A percentile compares a stretch with the other conserved stretches of the same genome.
phyloP scores from a whole-genome alignment of 2,888 invertebrate species.

The Antheraea yamamai region DNA sequence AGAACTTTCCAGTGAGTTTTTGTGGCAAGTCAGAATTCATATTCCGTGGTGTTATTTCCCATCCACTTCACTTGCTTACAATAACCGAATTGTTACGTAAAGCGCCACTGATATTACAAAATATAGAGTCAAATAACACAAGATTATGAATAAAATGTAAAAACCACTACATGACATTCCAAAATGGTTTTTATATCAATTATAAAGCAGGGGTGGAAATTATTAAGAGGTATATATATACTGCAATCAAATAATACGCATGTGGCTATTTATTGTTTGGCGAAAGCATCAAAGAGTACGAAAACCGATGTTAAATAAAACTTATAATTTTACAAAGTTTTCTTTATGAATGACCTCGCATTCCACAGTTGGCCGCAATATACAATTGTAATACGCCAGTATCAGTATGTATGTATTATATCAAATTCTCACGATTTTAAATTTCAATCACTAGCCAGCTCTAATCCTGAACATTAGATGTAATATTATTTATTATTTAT shows the following conservation, averaged over 20 bases:
- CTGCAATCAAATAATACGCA: neutral
- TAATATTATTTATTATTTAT: neutral
- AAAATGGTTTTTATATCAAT: too few species aligned
- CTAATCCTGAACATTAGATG: neutral
- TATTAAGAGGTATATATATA: neutral
- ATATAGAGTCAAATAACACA: too few species aligned
- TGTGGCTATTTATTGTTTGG: conserved; percentile 28
- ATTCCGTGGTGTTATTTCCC: too few species aligned
- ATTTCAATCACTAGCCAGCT: neutral
- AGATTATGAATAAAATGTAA: too few species aligned
- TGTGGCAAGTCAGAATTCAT: too few species aligned
- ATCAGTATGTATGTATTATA: neutral
- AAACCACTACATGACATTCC: too few species aligned
- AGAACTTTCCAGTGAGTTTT: too few species aligned
- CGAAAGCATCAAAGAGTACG: conserved; percentile 32
- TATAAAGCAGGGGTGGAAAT: conserved; percentile 6
- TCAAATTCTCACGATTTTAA: neutral
- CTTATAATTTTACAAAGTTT: conserved; percentile 30
- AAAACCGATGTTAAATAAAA: conserved; percentile 29
- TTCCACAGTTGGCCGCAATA: conserved; percentile 32
- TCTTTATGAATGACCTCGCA: conserved; percentile 31
- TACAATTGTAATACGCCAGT: conserved; percentile 16
- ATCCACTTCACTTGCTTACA: too few species aligned
- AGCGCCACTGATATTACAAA: too few species aligned
- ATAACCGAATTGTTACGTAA: too few species aligned